These are phyloP conservation scores for Euplexia lucipara DNA, from an alignment of 2,888 invertebrate genomes.

Conservation along the genomic window DNA sequence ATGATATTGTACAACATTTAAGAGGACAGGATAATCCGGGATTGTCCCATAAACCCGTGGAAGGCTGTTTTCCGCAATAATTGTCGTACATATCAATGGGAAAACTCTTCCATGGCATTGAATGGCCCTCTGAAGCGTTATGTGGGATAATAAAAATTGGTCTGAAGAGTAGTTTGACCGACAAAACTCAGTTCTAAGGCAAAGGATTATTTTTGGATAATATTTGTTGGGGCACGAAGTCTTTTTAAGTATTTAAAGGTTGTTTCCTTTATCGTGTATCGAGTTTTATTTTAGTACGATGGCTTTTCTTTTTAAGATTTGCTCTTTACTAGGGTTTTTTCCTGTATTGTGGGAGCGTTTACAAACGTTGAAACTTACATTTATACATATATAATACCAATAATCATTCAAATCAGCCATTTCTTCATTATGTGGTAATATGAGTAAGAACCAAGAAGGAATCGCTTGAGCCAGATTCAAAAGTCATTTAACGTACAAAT, in stretches of 20 bases:
- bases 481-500: too few relatives aligned
- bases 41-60: slow-evolving; percentile 60
- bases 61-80: slow-evolving; percentile 61
- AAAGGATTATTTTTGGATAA: slow-evolving; percentile 19
- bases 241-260: not conserved
- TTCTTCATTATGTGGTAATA: too few relatives aligned
- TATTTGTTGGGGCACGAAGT: not conserved
- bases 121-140: slow-evolving; percentile 50
- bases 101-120: slow-evolving; percentile 42
- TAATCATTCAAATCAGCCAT: too few relatives aligned
- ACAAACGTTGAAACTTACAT: too few relatives aligned
- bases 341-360: too few relatives aligned
- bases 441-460: too few relatives aligned
- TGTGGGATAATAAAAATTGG: slow-evolving; percentile 60
- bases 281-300: too few relatives aligned
- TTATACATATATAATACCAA: too few relatives aligned
- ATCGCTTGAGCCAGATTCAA: too few relatives aligned
- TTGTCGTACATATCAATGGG: slow-evolving; percentile 61
- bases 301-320: too few relatives aligned
- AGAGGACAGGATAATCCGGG: slow-evolving; percentile 60
- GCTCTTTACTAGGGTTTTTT: too few relatives aligned
- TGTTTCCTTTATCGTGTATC: slow-evolving; percentile 2
- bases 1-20: slow-evolving; percentile 61
- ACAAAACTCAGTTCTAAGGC: not conserved
- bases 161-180: slow-evolving; percentile 51